These are phyloP conservation scores for pig (Sus scrofa) DNA, from an alignment of 2,113 vertebrate genomes.

Conservation along the genomic window T2T-Sscrofa CM000820.6:33798501-33799000, in stretches of 20 bases:
- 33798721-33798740: neutral
- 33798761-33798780: neutral
- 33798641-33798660: neutral
- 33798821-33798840: neutral
- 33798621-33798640: conserved; percentile 22
- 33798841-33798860: neutral
- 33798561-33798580: neutral
- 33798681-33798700: neutral
- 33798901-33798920: no score
- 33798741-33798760: conserved; percentile 14
- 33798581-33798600: neutral
- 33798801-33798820: conserved; percentile 8
- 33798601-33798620: neutral
- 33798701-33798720: neutral
- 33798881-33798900: neutral
- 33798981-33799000: no score
- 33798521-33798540: neutral
- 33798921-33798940: no score
- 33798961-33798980: no score
- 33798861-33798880: neutral
- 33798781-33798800: neutral
- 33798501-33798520: neutral
- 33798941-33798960: no score
- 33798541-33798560: neutral
- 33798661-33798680: conserved; percentile 46